Evolutionary conservation across 2,113 vertebrate genomes (phyloP), one percentile per base, ranked within the genome.

Genomic region (Rhea americana): DNA sequence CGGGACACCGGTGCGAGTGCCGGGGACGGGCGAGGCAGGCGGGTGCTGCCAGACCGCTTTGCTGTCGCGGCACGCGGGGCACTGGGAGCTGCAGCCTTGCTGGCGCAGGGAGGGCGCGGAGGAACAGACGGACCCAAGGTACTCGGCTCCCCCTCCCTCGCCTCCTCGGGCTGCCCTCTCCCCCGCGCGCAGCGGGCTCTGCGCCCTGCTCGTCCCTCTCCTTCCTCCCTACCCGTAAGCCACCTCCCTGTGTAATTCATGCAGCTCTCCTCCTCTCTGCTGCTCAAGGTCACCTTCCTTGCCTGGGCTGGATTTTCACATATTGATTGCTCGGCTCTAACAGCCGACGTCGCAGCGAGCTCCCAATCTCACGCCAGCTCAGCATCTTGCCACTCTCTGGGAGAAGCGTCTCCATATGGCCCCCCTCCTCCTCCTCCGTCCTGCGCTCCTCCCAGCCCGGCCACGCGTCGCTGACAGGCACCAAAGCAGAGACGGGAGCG

Each of bases 261-360:
- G 82, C 77, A 22, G 32, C 82, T 73, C 82, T 65, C 50, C 79
- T 41, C 58, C 55, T 84, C 84, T 21, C 56, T 1, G 72, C 43
- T 2, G 20, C 39, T 87, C 88, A 97, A 97, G 96, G 96, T 97
- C 95, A 96, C 96, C 95, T 95, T 96, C 67, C 73, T 63, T 1
- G 51, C 83, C 80, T 39, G 89, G 87, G 79, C 91, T 56, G 84
- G 62, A 35, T 68, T 87, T 81, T 72, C 95, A 87, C 91, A 13
- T 37, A 95, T 95, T 25, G 95, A 95, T 96, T 81, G 91, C 92
- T 86, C 83, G 92, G 92, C 94, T 75, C 63, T 5, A 26, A 11
- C 89, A 74, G 85, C 85, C 79, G 13, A 4, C 4, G 16, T 48
- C 92, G 85, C 87, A 2, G 63, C 61, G 83, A 91, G 92, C 90